Percentiles rank a stretch among this genome's conserved stretches.
phyloP scores from a whole-genome alignment of 2,888 invertebrate species.

The Pandemis heparana region DNA sequence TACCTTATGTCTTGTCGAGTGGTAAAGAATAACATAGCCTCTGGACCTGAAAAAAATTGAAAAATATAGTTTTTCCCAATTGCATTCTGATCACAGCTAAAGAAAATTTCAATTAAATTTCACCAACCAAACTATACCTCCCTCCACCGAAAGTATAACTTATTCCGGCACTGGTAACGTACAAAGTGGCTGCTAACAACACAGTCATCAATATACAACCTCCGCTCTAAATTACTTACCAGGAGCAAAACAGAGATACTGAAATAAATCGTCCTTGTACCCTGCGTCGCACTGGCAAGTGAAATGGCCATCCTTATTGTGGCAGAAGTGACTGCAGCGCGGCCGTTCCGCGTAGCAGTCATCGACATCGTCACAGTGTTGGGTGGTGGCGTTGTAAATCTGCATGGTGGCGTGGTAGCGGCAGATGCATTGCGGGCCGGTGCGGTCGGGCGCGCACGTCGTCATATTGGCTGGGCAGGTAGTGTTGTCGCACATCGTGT shows the following conservation, averaged over 20 bases:
- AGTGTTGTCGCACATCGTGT: conserved; percentile 65
- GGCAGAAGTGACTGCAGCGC: conserved; percentile 89
- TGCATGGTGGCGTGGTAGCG: conserved; percentile 62
- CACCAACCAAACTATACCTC: no score
- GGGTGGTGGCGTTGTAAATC: conserved; percentile 63
- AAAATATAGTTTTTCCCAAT: not conserved
- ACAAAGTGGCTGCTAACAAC: not conserved
- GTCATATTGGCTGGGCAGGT: conserved; percentile 59
- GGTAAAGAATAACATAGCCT: conserved; percentile 89
- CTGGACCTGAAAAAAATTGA: conserved; percentile 82
- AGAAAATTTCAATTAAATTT: no score
- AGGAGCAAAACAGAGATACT: conserved; percentile 63
- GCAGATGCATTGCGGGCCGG: conserved; percentile 85
- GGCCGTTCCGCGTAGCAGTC: conserved; percentile 87
- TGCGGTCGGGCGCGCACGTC: conserved; percentile 60
- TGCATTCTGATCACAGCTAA: no score
- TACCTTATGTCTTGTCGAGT: conserved; percentile 88
- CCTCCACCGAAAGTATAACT: no score
- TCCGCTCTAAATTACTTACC: not conserved
- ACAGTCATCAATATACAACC: not conserved
- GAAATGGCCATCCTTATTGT: conserved; percentile 86
- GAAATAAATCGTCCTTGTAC: conserved; percentile 81
- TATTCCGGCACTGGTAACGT: no score
- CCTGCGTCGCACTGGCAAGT: conserved; percentile 87
- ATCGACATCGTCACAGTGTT: conserved; percentile 84